Percentiles rank a stretch among this genome's conserved stretches.
These are phyloP conservation scores for Diogma glabrata DNA, from an alignment of 2,888 invertebrate species.

Conservation along the genomic window DNA sequence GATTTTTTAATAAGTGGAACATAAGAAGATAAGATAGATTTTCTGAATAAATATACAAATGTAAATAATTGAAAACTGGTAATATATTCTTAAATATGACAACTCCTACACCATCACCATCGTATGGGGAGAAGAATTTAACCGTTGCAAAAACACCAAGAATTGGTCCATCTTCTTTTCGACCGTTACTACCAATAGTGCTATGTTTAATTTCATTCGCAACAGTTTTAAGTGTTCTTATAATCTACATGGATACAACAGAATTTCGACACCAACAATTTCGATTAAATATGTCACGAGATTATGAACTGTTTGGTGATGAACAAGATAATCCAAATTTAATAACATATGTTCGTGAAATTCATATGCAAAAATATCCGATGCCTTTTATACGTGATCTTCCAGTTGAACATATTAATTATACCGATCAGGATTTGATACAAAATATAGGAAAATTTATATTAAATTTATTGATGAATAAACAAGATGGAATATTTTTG, in stretches of 20 bases:
- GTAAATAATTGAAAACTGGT: too few species aligned
- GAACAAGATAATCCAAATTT: conserved; percentile 63
- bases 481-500: conserved; percentile 55
- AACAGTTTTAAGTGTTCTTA: conserved; percentile 64
- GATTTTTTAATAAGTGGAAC: too few species aligned
- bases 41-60: too few species aligned
- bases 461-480: conserved; percentile 28
- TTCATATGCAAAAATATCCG: conserved; percentile 46
- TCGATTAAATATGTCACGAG: conserved; percentile 66
- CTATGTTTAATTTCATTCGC: conserved; percentile 68
- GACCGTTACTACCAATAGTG: conserved; percentile 51
- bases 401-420: conserved; percentile 26
- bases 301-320: conserved; percentile 61
- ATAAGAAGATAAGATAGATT: too few species aligned
- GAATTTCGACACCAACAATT: conserved; percentile 65
- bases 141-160: conserved; percentile 31
- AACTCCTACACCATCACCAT: conserved; percentile 18
- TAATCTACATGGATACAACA: conserved; percentile 70
- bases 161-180: conserved; percentile 33
- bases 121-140: conserved; percentile 23
- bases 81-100: conserved; percentile 21
- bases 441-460: conserved; percentile 33
- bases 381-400: conserved; percentile 26
- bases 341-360: conserved; percentile 60
- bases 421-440: conserved; percentile 28